Base-by-base conservation (phyloP, 2,797 vertebrate species). In the Myiotriccus ornatus region DNA sequence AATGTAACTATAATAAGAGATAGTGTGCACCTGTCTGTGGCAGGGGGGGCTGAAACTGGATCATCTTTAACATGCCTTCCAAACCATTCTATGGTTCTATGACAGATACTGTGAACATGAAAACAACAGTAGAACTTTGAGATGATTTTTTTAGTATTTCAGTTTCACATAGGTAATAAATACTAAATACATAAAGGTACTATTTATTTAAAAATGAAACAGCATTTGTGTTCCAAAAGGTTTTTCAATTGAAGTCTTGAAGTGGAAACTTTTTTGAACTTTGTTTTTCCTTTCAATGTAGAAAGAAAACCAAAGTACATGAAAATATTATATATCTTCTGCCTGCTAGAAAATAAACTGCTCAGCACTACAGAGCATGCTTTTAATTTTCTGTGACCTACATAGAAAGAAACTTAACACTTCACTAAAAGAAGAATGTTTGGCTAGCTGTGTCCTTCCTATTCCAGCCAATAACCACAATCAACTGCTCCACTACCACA, bases 351-450 rank as follows among this genome's bases (percentile, higher is more conserved):
- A 88, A 80, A 22, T 43, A 7, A 80, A 60, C 6, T 56, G 68
- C 46, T 46, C 46, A 92, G 59, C 60, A n/a, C 32, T 77, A 57
- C 39, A 32, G 43, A 83, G n/a, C 41, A 43, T 23, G 14, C 27
- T 69, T 80, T 65, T 62, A 25, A 73, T 73, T 57, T 85, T 62
- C 52, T 41, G 47, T 81, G 35, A 89, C 74, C 65, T 84, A 70
- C 47, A 71, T 19, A 57, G 43, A 52, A 69, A 15, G 21, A 82
- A 89, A 63, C 4, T 10, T 46, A 67, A 62, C 41, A 44, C 14
- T 77, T 56, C 17, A 71, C 8, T 35, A 62, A 47, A 55, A 43
- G 44, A 13, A 25, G 4, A 3, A n/a, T 52, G 3, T n/a, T 65
- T 4, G 1, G 37, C 43, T 21, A 34, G 60, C 18, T 35, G 28